phyloP scores from a whole-genome alignment of 2,797 vertebrate species.

The Oreochromis mossambicus region DNA sequence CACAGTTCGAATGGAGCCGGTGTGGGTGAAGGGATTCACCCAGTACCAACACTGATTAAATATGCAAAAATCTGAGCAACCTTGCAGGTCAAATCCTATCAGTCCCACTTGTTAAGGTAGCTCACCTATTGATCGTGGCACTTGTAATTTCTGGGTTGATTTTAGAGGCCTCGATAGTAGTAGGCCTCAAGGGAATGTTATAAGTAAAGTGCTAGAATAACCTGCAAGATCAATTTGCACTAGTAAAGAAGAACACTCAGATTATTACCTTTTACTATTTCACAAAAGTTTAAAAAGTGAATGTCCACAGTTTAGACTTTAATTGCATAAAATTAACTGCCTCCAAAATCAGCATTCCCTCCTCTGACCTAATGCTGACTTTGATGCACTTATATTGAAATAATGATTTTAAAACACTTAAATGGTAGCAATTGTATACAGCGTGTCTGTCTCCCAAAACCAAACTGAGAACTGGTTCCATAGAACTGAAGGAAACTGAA shows the following conservation, averaged over 20 bases:
- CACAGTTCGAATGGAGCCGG: fast-evolving
- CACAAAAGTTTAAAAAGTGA: background rate
- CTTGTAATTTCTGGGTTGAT: background rate
- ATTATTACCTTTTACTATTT: background rate
- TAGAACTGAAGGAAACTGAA: background rate
- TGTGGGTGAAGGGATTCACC: background rate
- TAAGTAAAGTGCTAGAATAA: background rate
- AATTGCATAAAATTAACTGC: fast-evolving
- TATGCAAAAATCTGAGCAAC: background rate
- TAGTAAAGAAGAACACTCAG: background rate
- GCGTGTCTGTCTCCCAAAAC: background rate
- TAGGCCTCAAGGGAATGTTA: background rate
- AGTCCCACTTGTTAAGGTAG: background rate
- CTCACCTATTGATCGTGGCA: background rate
- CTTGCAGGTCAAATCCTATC: background rate
- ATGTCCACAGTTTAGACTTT: background rate
- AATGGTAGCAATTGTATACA: background rate
- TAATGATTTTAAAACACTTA: background rate
- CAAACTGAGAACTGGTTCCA: background rate
- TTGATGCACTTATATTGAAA: background rate
- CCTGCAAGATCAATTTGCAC: background rate
- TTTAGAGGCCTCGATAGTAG: background rate
- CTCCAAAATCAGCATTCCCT: background rate
- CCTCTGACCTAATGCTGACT: background rate
- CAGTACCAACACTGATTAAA: background rate